A percentile compares a stretch with the other conserved stretches of the same genome.
Evolutionary conservation across 2,113 vertebrate genomes (phyloP).

Genomic region (Nibea albiflora): DNA sequence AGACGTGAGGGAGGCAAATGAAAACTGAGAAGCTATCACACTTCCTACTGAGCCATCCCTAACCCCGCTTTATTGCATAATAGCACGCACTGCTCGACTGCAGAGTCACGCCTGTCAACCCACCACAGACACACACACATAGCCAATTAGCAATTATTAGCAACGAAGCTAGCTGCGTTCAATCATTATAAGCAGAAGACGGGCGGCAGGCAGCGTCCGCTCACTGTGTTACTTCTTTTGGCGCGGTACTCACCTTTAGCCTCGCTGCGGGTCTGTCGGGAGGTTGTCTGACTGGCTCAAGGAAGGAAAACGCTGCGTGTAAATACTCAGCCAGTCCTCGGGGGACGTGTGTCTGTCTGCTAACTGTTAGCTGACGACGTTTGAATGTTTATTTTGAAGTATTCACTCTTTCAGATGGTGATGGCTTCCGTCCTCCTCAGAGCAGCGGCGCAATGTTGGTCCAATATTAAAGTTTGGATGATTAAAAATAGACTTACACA

Average conservation of each 20-base stretch:
- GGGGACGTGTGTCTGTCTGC: constrained; percentile 39
- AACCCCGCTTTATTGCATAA: constrained; percentile 67
- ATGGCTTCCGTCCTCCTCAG: neutral
- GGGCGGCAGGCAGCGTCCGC: neutral
- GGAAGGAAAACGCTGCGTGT: neutral
- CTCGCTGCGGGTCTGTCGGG: neutral
- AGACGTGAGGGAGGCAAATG: neutral
- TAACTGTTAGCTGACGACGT: constrained; percentile 61
- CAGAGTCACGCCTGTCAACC: constrained; percentile 42
- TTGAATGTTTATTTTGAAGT: constrained; percentile 13
- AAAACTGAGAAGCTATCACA: constrained; percentile 18
- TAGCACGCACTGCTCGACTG: constrained; percentile 35
- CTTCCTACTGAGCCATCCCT: neutral
- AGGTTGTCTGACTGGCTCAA: neutral
- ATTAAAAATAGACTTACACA: neutral
- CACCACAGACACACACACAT: neutral
- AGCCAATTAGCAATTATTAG: constrained; percentile 48
- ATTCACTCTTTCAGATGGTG: neutral
- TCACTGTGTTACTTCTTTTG: neutral
- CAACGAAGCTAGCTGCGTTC: constrained; percentile 42
- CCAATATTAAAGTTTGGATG: neutral
- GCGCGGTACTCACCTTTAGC: constrained; percentile 4
- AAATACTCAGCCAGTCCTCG: constrained; percentile 4
- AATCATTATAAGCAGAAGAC: neutral
- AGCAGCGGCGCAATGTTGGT: neutral